These are phyloP conservation scores for Lysiphlebus fabarum DNA, from an alignment of 1,140 invertebrate genomes.

Conservation along the genomic window DNA sequence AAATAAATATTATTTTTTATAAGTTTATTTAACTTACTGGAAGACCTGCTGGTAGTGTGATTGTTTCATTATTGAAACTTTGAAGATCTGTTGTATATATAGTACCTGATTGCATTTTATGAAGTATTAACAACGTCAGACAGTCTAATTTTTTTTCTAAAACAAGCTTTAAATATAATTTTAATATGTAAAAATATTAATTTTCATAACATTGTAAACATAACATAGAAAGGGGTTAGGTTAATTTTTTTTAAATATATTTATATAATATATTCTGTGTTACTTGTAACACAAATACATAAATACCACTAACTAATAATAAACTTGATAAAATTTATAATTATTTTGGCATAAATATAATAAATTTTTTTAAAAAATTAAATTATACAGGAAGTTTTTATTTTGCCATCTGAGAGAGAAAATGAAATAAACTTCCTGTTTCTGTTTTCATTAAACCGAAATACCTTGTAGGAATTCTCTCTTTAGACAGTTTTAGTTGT, in stretches of 20 bases:
- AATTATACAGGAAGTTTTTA: constrained; percentile 53
- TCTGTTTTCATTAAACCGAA: constrained; percentile 54
- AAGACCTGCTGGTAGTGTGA: too few relatives aligned
- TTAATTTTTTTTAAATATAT: not conserved
- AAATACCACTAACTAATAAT: not conserved
- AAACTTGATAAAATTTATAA: not conserved
- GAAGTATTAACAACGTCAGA: too few relatives aligned
- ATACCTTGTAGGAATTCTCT: constrained; percentile 55
- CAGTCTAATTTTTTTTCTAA: too few relatives aligned
- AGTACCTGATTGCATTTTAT: too few relatives aligned
- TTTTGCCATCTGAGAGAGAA: constrained; percentile 42
- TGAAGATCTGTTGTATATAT: not conserved
- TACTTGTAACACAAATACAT: too few relatives aligned
- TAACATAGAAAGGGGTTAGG: too few relatives aligned
- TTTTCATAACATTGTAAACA: not conserved
- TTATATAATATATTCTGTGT: not conserved
- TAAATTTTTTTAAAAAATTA: constrained; percentile 37
- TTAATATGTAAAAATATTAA: not conserved
- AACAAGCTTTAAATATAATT: too few relatives aligned
- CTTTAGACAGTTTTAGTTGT: too few relatives aligned
- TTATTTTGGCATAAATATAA: not conserved
- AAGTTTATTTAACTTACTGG: not conserved
- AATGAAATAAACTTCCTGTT: constrained; percentile 54
- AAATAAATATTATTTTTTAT: not conserved
- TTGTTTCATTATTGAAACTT: not conserved